A percentile compares a stretch with the other conserved stretches of the same genome.
Conservation (phyloP, 1,140 invertebrate genomes). For the Polypedilum pembai region DNA sequence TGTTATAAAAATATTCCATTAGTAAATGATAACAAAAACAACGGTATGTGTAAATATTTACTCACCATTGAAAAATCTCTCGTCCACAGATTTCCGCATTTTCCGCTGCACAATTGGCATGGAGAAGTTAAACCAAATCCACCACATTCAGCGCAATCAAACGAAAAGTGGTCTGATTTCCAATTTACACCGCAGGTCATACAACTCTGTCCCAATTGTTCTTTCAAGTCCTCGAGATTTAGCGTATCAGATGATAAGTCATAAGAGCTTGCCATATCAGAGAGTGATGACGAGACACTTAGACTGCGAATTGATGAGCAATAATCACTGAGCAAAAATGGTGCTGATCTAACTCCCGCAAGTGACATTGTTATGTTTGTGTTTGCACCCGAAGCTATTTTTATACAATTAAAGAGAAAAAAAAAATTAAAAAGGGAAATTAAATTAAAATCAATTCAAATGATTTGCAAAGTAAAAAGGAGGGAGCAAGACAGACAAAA, state of each 20-base stretch:
- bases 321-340: slow-evolving; percentile 16
- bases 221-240: slow-evolving; percentile 64
- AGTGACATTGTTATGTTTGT: not conserved
- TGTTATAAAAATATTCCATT: not conserved
- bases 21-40: not conserved
- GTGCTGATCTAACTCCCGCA: not conserved
- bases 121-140: slow-evolving; percentile 69
- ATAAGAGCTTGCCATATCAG: slow-evolving; percentile 41
- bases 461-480: not conserved
- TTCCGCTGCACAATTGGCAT: slow-evolving; percentile 68
- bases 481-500: not conserved
- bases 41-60: not conserved
- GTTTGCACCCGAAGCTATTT: not conserved
- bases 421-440: not conserved
- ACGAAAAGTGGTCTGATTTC: slow-evolving; percentile 68
- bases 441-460: not conserved
- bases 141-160: slow-evolving; percentile 75
- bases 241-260: slow-evolving; percentile 46
- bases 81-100: slow-evolving; percentile 65
- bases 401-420: not conserved
- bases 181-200: slow-evolving; percentile 77
- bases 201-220: slow-evolving; percentile 60
- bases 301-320: slow-evolving; percentile 34
- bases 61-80: slow-evolving; percentile 67
- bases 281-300: slow-evolving; percentile 41